Base-by-base conservation (phyloP, 2,113 vertebrate species). In the Cyanoderma ruficeps region DNA sequence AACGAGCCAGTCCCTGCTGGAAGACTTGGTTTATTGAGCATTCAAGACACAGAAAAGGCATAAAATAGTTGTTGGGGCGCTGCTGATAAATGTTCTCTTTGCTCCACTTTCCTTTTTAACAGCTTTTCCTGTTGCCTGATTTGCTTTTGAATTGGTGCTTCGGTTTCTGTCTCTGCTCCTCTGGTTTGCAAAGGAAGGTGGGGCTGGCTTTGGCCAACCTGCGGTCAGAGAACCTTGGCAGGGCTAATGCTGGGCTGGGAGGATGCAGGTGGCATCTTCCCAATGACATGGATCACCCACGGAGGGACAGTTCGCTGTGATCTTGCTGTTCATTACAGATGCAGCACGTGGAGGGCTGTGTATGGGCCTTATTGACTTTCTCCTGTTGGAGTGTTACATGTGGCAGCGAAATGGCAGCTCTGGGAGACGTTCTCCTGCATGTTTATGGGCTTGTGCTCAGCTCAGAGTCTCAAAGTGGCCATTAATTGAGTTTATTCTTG, bases 241-340 rank as follows among this genome's bases (percentile, higher is more conserved):
- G 64, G 16, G 33, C 21, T 33, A 6, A 6, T 0, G 0, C 0
- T 41, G 65, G 24, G 25, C 70, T 83, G 70, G 67, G 31, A 88
- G 53, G 46, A 21, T 25, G 61, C 12, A 81, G 61, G 87, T 83
- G 87, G 12, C 39, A 3, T 25, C 75, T 88, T 72, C 14, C 33
- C n/a, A 2, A 2, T 28, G 67, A 5, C 4, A 0, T 0, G 42
- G 71, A 23, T 46, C 37, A 5, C 13, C 41, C 27, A 0, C 27
- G 2, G 23, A 19, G 76, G 79, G 63, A 30, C 55, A 16, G 18
- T 49, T 86, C n/a, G 65, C 53, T 76, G 65, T 13, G 31, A 7
- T 76, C 28, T 60, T 9, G 0, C 69, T 49, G 46, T 14, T 78
- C 33, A 1, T 89, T 64, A 27, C 30, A 59, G n/a, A n/a, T 10